phyloP scores from a whole-genome alignment of 1,140 invertebrate species.

The Leptinotarsa texana region DNA sequence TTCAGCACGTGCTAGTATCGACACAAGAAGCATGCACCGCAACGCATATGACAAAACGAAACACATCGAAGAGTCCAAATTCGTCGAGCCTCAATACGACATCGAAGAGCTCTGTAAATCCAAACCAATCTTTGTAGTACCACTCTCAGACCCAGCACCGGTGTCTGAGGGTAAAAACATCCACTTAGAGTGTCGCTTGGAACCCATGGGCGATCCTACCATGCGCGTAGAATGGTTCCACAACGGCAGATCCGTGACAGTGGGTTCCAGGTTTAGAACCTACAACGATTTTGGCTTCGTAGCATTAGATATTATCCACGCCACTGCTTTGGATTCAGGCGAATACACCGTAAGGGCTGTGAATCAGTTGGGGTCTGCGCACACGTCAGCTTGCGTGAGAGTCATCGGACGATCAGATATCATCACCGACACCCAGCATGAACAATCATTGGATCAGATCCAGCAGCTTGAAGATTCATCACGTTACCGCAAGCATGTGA shows the following conservation, averaged over 20 bases:
- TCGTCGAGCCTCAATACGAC: slow-evolving; percentile 83
- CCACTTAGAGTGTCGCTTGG: slow-evolving; percentile 86
- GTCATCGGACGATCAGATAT: slow-evolving; percentile 84
- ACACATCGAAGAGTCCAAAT: slow-evolving; percentile 82
- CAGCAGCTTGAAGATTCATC: slow-evolving; percentile 90
- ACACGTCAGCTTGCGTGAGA: slow-evolving; percentile 87
- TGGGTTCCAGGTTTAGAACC: slow-evolving; percentile 90
- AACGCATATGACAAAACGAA: slow-evolving; percentile 85
- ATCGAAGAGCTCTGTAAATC: slow-evolving; percentile 94
- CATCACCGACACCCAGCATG: slow-evolving; percentile 92
- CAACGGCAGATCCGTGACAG: slow-evolving; percentile 84
- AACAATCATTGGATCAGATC: slow-evolving; percentile 92
- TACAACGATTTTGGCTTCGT: slow-evolving; percentile 95
- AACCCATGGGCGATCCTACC: slow-evolving; percentile 93
- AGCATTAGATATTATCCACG: slow-evolving; percentile 86
- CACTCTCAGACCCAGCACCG: slow-evolving; percentile 79
- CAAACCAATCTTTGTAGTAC: slow-evolving; percentile 87
- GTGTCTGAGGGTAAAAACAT: slow-evolving; percentile 89
- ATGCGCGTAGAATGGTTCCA: slow-evolving; percentile 96
- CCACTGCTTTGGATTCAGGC: slow-evolving; percentile 86
- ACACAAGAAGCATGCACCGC: slow-evolving; percentile 85
- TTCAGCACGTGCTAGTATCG: slow-evolving; percentile 79
- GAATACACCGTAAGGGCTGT: slow-evolving; percentile 90
- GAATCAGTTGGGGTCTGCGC: slow-evolving; percentile 89
- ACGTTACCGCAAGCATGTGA: slow-evolving; percentile 68